Percentiles rank a stretch among this genome's conserved stretches.
These are phyloP conservation scores for Muscicapa comitata DNA, from an alignment of 2,797 vertebrate genomes.

Conservation along the genomic window DNA sequence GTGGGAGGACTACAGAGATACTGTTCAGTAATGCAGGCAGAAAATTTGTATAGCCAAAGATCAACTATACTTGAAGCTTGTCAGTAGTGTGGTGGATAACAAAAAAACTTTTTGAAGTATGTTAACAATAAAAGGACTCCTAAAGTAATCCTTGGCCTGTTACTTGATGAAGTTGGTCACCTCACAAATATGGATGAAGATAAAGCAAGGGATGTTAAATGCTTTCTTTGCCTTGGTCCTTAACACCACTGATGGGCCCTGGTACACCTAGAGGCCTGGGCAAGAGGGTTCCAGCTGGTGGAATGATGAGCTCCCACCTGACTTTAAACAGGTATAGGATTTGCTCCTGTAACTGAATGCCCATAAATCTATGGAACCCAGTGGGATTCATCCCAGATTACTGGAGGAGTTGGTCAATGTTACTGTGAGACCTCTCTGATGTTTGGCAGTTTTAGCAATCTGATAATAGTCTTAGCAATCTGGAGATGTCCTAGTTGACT, in stretches of 20 bases:
- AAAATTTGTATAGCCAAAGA: background rate
- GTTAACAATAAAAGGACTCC: background rate
- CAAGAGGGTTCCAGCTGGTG: background rate
- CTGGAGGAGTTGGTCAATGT: background rate
- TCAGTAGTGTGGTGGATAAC: background rate
- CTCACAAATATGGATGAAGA: background rate
- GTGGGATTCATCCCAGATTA: background rate
- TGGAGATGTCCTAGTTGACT: background rate
- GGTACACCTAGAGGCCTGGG: background rate
- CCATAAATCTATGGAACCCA: background rate
- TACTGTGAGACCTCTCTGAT: background rate
- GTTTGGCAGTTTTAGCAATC: background rate
- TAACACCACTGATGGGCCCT: background rate
- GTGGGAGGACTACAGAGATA: background rate
- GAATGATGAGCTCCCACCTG: background rate
- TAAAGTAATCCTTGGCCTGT: background rate
- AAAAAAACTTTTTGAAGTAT: background rate
- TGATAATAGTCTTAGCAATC: background rate
- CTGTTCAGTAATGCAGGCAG: background rate
- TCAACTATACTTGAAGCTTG: background rate
- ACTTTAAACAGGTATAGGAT: background rate
- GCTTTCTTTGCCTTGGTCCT: background rate
- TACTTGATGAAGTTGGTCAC: background rate
- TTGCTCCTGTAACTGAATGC: background rate
- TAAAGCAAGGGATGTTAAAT: background rate